Evolutionary conservation across 2,797 vertebrate species (phyloP), one percentile per base, ranked within the genome.

Genomic region (Poliocrania exsul): DNA sequence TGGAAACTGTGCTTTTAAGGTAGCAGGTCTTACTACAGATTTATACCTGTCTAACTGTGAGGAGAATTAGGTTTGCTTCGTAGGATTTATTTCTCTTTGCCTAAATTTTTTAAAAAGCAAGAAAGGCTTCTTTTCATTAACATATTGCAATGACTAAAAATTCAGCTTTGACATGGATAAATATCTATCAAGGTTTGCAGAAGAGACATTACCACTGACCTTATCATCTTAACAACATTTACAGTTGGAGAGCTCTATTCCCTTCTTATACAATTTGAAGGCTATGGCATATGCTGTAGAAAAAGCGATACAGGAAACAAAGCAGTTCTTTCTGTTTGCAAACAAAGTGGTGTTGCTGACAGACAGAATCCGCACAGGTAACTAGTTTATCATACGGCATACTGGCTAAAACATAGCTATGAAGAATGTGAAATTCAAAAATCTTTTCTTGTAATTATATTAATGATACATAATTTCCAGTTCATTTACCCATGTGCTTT

Each of bases 181-280:
- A 67, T 94, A 80, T 61, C 75, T 88, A 73, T 93, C 74, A 87
- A n/a, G 46, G 18, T 92, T 92, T 92, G 62, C 47, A 89, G 53
- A 95, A 85, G 71, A 83, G 84, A 86, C 65, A 40, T 67, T 70
- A 35, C 58, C 56, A 79, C 12, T 90, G 92, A 81, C 74, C 87
- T 95, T 93, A 92, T 95, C 81, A 95, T 83, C 80, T 90, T 73
- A 92, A 92, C 74, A 92, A 88, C 25, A 46, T 5, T 73, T 75
- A 42, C 47, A 88, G 37, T 35, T 19, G 7, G 56, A 86, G 58
- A 78, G 35, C 28, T 88, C 51, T 71, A 58, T 44, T 93, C 49
- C 38, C 29, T 73, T 73, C 71, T 72, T 66, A 78, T 24, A 60
- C 44, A 69, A 73, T 86, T 77, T 95, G 93, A 96, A 95, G 71